Percentiles rank a stretch among this genome's conserved stretches.
Conservation (phyloP, 2,888 invertebrate genomes). For the Sericinus montela region DNA sequence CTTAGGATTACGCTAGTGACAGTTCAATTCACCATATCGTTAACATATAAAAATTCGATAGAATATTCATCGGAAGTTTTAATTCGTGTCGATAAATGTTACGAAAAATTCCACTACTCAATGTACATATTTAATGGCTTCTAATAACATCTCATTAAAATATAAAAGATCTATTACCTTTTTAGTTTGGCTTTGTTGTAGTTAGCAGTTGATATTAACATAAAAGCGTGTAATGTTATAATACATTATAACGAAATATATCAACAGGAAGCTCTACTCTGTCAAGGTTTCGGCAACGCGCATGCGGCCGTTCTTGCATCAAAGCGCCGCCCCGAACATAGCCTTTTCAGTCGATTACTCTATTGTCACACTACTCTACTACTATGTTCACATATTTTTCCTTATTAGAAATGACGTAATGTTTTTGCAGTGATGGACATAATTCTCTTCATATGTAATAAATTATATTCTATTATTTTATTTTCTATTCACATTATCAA, state of each 20-base stretch:
- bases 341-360: background rate
- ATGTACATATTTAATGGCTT: no score
- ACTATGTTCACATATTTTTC: conserved; percentile 6
- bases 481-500: no score
- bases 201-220: background rate
- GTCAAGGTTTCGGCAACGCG: conserved; percentile 2
- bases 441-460: no score
- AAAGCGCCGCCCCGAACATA: background rate
- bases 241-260: background rate
- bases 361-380: background rate
- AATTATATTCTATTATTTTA: background rate
- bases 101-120: no score
- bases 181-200: background rate
- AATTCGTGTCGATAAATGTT: no score
- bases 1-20: background rate
- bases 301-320: background rate
- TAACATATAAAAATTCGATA: no score
- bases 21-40: background rate
- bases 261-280: conserved; percentile 4
- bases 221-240: background rate
- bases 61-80: no score
- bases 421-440: background rate
- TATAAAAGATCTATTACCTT: no score
- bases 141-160: no score
- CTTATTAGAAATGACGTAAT: conserved; percentile 12